Percentiles rank a stretch among this genome's conserved stretches.
Conservation (phyloP, 2,113 vertebrate genomes). For the Parus major region DNA sequence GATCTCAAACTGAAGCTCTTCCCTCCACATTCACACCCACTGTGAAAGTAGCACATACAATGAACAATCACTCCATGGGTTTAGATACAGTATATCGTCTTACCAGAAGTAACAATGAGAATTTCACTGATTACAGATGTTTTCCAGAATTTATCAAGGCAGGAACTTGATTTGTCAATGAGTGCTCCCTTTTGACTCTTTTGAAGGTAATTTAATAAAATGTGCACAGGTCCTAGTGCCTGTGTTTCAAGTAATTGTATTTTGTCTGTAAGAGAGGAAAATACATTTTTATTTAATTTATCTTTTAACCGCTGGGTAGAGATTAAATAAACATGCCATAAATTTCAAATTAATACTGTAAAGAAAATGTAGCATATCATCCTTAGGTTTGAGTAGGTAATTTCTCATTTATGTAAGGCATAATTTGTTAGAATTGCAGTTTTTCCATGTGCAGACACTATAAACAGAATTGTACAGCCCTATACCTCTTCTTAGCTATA, state of each 20-base stretch:
- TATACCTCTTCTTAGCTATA: background rate
- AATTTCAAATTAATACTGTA: background rate
- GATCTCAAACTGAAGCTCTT: background rate
- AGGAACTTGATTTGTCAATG: background rate
- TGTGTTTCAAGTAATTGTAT: background rate
- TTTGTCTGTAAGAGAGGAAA: background rate
- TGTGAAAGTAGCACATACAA: background rate
- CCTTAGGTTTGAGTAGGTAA: background rate
- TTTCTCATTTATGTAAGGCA: background rate
- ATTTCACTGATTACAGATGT: background rate
- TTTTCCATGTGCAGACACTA: background rate
- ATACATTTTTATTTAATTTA: background rate
- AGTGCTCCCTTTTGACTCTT: background rate
- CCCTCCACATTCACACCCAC: background rate
- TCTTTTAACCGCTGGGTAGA: background rate
- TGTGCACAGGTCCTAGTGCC: background rate
- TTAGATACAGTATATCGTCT: background rate
- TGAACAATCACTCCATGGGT: background rate
- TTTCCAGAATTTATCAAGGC: background rate
- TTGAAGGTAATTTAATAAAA: constrained; percentile 5
- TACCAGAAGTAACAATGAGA: background rate
- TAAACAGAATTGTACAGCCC: background rate
- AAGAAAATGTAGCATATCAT: background rate
- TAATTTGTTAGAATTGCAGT: background rate
- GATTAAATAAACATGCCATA: background rate